Conservation (phyloP, 2,113 vertebrate species). For the Tenrec ecaudatus region DNA sequence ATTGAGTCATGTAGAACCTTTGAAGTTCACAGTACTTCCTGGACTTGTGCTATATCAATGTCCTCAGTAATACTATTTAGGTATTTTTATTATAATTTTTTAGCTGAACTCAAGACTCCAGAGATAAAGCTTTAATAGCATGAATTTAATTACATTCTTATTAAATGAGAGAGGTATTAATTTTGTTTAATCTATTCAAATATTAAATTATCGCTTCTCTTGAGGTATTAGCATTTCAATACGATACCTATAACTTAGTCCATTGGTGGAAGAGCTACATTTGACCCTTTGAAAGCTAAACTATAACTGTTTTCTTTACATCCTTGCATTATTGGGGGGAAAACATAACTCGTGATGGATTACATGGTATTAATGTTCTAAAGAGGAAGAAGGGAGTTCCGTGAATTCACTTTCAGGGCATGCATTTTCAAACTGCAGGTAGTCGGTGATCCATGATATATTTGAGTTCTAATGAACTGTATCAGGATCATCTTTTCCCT, state of each 20-base stretch:
- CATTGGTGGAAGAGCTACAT: constrained; percentile 44
- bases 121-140: constrained; percentile 62
- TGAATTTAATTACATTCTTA: constrained; percentile 63
- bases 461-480: not conserved
- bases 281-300: constrained; percentile 5
- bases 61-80: constrained; percentile 10
- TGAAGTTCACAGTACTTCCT: not conserved
- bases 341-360: constrained; percentile 36
- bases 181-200: constrained; percentile 62
- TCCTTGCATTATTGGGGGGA: not conserved
- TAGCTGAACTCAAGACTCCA: constrained; percentile 59
- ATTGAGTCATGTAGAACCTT: constrained; percentile 28
- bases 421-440: not conserved
- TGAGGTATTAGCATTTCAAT: constrained; percentile 48
- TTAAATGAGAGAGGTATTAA: constrained; percentile 44
- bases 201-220: constrained; percentile 51
- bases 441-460: not conserved
- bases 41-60: not conserved
- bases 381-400: not conserved
- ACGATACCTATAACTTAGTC: constrained; percentile 28
- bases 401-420: not conserved
- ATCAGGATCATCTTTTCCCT: not conserved
- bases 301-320: constrained; percentile 29
- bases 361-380: not conserved
- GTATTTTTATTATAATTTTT: constrained; percentile 57